Evolutionary conservation across 2,113 vertebrate species (phyloP).

Genomic region (Tyto alba): DNA sequence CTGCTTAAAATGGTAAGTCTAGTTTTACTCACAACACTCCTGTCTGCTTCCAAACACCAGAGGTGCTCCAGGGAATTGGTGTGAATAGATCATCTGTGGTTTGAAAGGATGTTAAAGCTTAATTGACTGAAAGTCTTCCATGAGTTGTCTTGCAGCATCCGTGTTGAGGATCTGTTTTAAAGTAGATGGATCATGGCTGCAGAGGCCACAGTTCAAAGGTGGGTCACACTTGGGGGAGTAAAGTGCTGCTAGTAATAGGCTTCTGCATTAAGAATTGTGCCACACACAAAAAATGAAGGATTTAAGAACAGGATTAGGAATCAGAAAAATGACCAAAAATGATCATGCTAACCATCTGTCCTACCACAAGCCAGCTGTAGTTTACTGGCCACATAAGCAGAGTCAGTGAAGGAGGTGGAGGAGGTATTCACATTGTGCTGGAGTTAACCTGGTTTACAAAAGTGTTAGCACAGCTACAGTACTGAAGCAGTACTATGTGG

Average conservation of each 20-base stretch:
- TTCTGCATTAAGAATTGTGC: background rate
- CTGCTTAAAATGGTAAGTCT: background rate
- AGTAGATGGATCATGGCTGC: background rate
- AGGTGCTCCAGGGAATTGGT: background rate
- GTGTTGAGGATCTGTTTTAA: background rate
- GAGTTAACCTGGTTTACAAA: background rate
- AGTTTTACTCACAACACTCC: background rate
- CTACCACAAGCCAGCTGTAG: background rate
- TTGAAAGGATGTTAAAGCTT: background rate
- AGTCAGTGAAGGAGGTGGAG: background rate
- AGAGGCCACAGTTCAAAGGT: background rate
- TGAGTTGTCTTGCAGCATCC: background rate
- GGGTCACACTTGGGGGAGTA: background rate
- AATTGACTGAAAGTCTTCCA: background rate
- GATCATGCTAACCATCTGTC: background rate
- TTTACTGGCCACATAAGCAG: background rate
- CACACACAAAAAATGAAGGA: background rate
- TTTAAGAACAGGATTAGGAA: background rate
- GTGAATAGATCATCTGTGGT: background rate
- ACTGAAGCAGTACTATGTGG: background rate
- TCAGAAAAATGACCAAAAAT: background rate
- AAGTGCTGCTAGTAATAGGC: background rate
- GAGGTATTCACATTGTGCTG: background rate
- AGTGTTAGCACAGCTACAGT: background rate
- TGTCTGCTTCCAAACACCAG: background rate